Conservation (phyloP, 2,888 invertebrate species). For the Therioaphis trifolii region DNA sequence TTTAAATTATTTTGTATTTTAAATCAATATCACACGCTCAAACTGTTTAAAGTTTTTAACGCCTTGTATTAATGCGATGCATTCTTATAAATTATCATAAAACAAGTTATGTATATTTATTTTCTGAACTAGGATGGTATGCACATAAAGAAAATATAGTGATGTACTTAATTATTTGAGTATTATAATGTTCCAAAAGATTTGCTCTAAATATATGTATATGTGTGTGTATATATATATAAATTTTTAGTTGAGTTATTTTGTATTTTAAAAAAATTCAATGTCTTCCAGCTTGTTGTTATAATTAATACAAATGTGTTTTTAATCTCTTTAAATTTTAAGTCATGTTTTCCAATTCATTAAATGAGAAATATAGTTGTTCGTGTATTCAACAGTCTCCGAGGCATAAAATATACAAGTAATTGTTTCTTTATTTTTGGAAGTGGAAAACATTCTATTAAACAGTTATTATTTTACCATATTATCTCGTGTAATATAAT, state of each 20-base stretch:
- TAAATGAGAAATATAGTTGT: neutral
- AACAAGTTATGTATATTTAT: too few relatives aligned
- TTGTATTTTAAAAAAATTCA: neutral
- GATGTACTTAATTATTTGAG: neutral
- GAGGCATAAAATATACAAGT: neutral
- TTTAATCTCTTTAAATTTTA: neutral
- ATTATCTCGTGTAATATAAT: neutral
- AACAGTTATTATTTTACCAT: neutral
- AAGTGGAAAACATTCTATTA: neutral
- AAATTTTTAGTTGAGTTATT: neutral
- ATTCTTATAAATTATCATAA: too few relatives aligned
- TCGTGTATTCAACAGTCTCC: neutral
- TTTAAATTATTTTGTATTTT: too few relatives aligned
- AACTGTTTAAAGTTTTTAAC: too few relatives aligned
- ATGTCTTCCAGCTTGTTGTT: neutral
- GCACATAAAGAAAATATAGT: neutral
- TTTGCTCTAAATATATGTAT: too few relatives aligned
- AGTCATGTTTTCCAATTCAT: neutral
- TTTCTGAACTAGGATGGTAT: too few relatives aligned
- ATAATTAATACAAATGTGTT: constrained; percentile 4
- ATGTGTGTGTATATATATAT: neutral
- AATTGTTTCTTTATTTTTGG: neutral
- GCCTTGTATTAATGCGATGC: too few relatives aligned
- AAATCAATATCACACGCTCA: too few relatives aligned
- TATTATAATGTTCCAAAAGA: neutral